phyloP scores from a whole-genome alignment of 1,140 invertebrate genomes.

The Prorops nasuta region DNA sequence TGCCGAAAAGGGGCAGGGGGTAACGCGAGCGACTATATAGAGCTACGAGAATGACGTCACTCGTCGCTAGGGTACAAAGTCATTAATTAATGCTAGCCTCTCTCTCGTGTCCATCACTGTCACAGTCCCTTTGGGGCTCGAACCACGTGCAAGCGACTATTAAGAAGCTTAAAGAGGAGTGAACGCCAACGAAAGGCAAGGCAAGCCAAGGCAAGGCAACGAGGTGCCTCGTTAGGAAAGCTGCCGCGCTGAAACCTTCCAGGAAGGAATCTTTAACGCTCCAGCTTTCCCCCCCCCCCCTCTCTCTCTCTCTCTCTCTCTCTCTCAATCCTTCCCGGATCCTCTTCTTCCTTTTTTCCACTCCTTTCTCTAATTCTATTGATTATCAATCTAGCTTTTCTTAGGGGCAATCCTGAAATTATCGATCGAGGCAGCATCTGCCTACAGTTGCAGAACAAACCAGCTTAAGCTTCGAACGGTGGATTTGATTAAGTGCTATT shows the following conservation, averaged over 20 bases:
- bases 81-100: constrained; percentile 11
- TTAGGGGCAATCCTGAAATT: too few relatives aligned
- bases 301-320: constrained; percentile 2
- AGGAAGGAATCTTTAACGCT: neutral
- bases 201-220: too few relatives aligned
- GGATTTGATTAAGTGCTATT: too few relatives aligned
- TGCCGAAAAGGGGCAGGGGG: constrained; percentile 3
- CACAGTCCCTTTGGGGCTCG: neutral
- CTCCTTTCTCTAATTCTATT: too few relatives aligned
- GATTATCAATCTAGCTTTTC: too few relatives aligned
- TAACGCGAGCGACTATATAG: constrained; percentile 8
- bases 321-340: constrained; percentile 2
- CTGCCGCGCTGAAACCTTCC: too few relatives aligned
- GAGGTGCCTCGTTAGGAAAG: neutral
- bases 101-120: constrained; percentile 4
- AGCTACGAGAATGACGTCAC: neutral
- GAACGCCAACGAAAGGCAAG: too few relatives aligned
- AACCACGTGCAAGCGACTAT: constrained; percentile 4
- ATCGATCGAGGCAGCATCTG: too few relatives aligned
- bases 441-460: too few relatives aligned
- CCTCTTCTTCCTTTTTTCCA: constrained; percentile 6
- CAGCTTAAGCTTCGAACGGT: too few relatives aligned
- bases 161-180: neutral
- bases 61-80: neutral
- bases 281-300: neutral